Conservation (phyloP, 2,888 invertebrate species). For the Epiblema foenella region DNA sequence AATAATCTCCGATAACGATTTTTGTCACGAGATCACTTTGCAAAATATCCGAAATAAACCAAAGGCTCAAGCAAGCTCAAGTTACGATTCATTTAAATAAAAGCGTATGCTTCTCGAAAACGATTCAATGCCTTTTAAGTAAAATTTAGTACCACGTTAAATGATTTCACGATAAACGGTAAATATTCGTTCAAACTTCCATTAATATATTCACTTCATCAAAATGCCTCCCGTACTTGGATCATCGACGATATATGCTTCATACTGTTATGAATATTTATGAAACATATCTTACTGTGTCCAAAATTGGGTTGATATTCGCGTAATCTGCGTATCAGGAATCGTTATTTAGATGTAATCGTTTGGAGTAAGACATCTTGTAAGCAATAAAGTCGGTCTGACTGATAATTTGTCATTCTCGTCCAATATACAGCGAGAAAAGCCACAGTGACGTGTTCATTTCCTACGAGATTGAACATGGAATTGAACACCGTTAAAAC, state of each 20-base stretch:
- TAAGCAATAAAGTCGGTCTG: slow-evolving; percentile 36
- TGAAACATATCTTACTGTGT: background rate
- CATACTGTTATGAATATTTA: too few relatives aligned
- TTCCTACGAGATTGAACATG: slow-evolving; percentile 31
- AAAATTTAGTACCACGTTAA: background rate
- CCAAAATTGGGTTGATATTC: slow-evolving; percentile 13
- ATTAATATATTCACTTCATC: slow-evolving; percentile 40
- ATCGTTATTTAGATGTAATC: slow-evolving; percentile 30
- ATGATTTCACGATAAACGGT: slow-evolving; percentile 2
- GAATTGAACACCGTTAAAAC: slow-evolving; percentile 37
- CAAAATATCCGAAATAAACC: too few relatives aligned
- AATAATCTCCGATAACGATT: too few relatives aligned
- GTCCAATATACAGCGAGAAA: slow-evolving; percentile 17
- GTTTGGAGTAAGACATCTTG: slow-evolving; percentile 29
- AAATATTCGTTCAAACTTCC: slow-evolving; percentile 27
- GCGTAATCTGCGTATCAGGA: slow-evolving; percentile 2
- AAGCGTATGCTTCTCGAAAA: background rate
- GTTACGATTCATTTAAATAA: background rate
- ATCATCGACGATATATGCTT: slow-evolving; percentile 9
- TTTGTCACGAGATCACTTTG: too few relatives aligned
- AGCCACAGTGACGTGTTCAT: slow-evolving; percentile 34
- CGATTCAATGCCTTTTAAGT: slow-evolving; percentile 10
- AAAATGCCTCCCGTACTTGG: slow-evolving; percentile 33
- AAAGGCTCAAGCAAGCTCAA: too few relatives aligned
- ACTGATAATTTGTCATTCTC: slow-evolving; percentile 32